A percentile compares a stretch with the other conserved stretches of the same genome.
Evolutionary conservation across 2,797 vertebrate species (phyloP).

Genomic region (Platyrinchus mystaceus): DNA sequence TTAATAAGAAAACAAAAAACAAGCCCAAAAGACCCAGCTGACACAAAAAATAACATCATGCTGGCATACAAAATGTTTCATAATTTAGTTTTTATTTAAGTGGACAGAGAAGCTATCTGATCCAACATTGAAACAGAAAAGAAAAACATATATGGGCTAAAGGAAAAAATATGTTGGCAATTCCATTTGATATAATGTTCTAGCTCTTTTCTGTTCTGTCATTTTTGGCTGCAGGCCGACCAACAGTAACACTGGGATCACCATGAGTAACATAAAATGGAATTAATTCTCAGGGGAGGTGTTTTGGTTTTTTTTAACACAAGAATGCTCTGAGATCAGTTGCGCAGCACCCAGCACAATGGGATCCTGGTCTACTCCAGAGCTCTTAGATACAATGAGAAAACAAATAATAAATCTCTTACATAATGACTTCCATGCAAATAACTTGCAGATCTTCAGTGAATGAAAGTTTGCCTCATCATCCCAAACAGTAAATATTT

Average conservation of each 20-base stretch:
- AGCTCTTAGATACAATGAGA: background rate
- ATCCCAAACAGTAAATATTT: background rate
- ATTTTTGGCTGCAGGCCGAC: background rate
- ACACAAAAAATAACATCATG: background rate
- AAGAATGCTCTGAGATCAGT: background rate
- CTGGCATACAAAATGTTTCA: background rate
- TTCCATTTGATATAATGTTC: background rate
- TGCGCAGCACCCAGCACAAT: background rate
- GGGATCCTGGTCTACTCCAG: background rate
- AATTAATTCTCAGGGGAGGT: constrained; percentile 13
- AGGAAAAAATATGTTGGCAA: background rate
- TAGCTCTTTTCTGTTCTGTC: background rate
- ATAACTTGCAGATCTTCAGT: background rate
- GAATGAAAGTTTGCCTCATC: background rate
- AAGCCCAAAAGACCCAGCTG: background rate
- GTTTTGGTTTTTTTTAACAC: background rate
- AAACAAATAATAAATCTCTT: background rate
- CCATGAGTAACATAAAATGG: constrained; percentile 27
- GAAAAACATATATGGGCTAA: background rate
- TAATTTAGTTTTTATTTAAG: background rate
- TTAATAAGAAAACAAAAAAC: background rate
- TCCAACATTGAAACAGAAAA: background rate
- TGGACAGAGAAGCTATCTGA: background rate
- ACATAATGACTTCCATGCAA: background rate
- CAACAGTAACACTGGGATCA: constrained; percentile 9